Evolutionary conservation across 2,888 invertebrate species (phyloP).

Genomic region (Tupiocoris notatus): DNA sequence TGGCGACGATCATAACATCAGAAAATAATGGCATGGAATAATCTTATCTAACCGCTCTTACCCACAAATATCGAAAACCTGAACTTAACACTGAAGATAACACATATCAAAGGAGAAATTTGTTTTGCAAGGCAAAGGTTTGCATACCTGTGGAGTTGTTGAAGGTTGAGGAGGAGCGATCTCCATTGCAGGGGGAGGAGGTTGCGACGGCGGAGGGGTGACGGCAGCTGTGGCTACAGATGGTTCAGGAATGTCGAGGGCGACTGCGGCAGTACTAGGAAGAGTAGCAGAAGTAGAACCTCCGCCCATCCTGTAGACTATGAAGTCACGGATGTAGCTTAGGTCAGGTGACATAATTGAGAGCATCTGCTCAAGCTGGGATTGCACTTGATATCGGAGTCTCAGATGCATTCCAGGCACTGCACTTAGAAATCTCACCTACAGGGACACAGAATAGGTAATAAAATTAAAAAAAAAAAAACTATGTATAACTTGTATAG

Average conservation of each 20-base stretch:
- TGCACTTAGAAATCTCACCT: conserved; percentile 28
- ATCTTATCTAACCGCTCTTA: background rate
- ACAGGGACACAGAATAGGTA: too few species aligned
- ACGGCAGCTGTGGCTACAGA: conserved; percentile 36
- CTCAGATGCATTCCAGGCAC: conserved; percentile 27
- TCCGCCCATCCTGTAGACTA: conserved; percentile 40
- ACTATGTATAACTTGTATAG: too few species aligned
- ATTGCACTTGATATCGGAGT: conserved; percentile 23
- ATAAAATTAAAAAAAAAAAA: too few species aligned
- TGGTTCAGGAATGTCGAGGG: conserved; percentile 13
- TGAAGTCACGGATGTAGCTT: conserved; percentile 37
- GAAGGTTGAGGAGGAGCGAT: conserved; percentile 34
- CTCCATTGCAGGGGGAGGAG: conserved; percentile 17
- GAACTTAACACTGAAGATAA: too few species aligned
- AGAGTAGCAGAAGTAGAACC: conserved; percentile 26
- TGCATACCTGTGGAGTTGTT: conserved; percentile 31
- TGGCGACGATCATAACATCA: too few species aligned
- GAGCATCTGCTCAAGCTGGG: conserved; percentile 19
- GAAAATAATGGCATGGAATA: too few species aligned
- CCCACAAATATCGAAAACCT: background rate
- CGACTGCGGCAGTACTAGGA: background rate
- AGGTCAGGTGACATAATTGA: conserved; percentile 16
- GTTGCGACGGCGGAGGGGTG: conserved; percentile 2
- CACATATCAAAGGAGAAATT: too few species aligned
- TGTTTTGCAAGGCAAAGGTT: too few species aligned